Base-by-base conservation (phyloP, 2,888 invertebrate species). In the Troilus luridus region DNA sequence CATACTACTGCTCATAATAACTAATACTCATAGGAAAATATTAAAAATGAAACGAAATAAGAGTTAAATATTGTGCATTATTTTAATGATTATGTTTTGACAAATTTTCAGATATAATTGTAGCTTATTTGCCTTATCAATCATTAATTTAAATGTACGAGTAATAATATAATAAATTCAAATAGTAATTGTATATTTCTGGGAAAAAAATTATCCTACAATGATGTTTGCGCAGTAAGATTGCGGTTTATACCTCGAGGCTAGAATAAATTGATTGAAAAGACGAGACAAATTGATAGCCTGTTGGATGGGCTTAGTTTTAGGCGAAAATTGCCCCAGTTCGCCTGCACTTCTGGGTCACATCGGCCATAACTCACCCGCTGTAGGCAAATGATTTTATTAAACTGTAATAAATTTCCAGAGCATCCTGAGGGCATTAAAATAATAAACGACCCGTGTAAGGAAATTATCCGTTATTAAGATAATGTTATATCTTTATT, bases 401-500 rank as follows among this genome's bases (percentile, higher is more conserved):
- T 77, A 77, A 77, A 77, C 72, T 9, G 72, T 77, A 77, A 77
- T 77, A 77, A 77, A 77, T 77, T 77, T 41, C 41, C 27, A 8
- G 17, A 41, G 19, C 72, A 77, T 19, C 72, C 72, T 41, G 8
- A 41, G 72, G 72, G 72, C 72, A 77, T 0, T 41, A 41, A 77
- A 77, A 77, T 27, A 77, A 77, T 41, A 7, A 77, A 77, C 27
- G 72, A 77, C 54, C n/a, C 56, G 9, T n/a, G 56, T 85, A 54
- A 56, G n/a, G 41, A 56, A 85, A 85, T 56, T 85, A 85, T n/a
- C 85, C 81, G 54, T 54, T 41, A 56, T 85, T 85, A 58, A 85
- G 85, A 85, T 85, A 85, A 85, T 85, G 56, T n/a, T 85, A 54
- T 85, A 58, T 56, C 56, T 85, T 85, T 85, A 85, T 85, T 85